Evolutionary conservation across 2,113 vertebrate species (phyloP).

Genomic region (Vicugna pacos): DNA sequence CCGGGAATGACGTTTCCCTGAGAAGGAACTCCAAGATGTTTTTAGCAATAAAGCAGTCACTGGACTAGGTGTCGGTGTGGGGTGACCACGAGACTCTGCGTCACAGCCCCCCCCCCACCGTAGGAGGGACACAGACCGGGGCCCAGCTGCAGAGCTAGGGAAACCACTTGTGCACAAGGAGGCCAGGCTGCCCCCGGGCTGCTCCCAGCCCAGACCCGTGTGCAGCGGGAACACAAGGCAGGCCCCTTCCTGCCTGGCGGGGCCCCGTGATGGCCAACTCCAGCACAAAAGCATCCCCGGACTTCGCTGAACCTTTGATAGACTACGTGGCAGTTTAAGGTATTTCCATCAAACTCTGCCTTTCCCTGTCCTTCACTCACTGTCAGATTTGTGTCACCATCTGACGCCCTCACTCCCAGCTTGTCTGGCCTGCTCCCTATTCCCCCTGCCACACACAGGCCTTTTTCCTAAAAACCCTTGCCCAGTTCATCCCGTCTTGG

Average conservation of each 20-base stretch:
- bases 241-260: neutral
- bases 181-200: rapidly evolving
- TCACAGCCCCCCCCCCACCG: neutral
- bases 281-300: neutral
- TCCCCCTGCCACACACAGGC: too few species aligned
- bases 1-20: neutral
- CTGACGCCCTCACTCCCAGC: neutral
- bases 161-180: neutral
- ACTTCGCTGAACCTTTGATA: neutral
- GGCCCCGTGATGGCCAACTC: neutral
- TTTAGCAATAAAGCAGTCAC: neutral
- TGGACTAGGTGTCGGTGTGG: neutral
- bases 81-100: neutral
- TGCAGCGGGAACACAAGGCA: neutral
- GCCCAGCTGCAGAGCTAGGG: neutral
- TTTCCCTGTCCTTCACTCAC: neutral
- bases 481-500: neutral
- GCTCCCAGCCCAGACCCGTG: neutral
- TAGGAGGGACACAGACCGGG: rapidly evolving
- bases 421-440: neutral
- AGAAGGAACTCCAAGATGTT: neutral
- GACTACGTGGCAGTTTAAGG: neutral
- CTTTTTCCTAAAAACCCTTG: neutral
- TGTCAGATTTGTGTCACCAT: neutral
- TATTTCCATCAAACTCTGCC: neutral